These are phyloP conservation scores for Phodopus roborovskii DNA, from an alignment of 2,113 vertebrate genomes.

Conservation along the genomic window DNA sequence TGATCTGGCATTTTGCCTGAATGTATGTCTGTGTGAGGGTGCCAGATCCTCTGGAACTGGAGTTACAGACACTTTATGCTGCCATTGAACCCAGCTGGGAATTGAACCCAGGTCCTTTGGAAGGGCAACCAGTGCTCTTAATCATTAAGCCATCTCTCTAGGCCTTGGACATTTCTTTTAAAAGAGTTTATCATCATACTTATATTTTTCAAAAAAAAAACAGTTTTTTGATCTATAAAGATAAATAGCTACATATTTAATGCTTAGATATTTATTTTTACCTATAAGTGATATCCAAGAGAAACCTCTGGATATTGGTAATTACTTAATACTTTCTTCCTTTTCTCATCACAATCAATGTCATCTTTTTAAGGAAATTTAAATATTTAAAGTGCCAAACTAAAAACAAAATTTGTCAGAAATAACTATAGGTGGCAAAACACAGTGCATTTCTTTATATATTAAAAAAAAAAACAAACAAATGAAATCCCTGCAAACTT, in stretches of 20 bases:
- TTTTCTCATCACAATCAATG: slow-evolving; percentile 47
- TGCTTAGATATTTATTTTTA: slow-evolving; percentile 48
- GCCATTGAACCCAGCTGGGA: background rate
- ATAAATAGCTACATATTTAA: slow-evolving; percentile 57
- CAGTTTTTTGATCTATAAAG: slow-evolving; percentile 54
- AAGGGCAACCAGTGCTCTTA: background rate
- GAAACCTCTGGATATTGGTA: slow-evolving; percentile 56
- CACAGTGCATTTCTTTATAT: slow-evolving; percentile 62
- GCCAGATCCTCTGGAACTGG: background rate
- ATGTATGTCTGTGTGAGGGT: background rate
- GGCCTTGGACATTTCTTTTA: slow-evolving; percentile 37
- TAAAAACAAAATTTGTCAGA: slow-evolving; percentile 59
- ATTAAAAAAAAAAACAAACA: slow-evolving; percentile 44
- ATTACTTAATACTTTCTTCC: slow-evolving; percentile 6
- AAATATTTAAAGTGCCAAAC: slow-evolving; percentile 28
- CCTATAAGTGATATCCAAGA: slow-evolving; percentile 42
- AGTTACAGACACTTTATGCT: background rate
- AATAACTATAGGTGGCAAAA: slow-evolving; percentile 65
- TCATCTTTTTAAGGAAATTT: slow-evolving; percentile 62
- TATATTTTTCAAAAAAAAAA: slow-evolving; percentile 63
- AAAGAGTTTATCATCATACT: slow-evolving; percentile 37
- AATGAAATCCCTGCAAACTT: background rate
- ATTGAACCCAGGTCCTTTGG: background rate
- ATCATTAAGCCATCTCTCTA: background rate
- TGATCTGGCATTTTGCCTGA: background rate